Base-by-base conservation (phyloP, 2,888 invertebrate genomes). In the Oscheius sp. region DNA sequence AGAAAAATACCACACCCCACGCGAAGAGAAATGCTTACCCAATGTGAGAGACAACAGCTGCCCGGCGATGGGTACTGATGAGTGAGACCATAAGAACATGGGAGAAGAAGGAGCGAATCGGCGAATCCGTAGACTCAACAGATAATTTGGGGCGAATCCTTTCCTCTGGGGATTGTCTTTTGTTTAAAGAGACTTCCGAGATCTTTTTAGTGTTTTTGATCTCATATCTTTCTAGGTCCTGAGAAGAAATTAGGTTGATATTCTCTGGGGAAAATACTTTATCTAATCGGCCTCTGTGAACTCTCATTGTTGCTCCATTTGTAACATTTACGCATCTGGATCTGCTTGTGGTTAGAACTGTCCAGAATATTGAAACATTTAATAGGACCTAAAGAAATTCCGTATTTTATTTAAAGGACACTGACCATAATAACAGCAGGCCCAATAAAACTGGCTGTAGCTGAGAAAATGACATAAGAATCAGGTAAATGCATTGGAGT, bases 381-480 rank as follows among this genome's bases (percentile, higher is more conserved):
- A 87, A 80, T 13, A 80, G 79, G 43, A 85, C 73, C 84, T 83
- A 58, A 12, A 79, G 66, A 23, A 23, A 16, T 9, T 16, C 25
- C 2, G 45, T 46, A 49, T 1, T 16, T 2, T n/a, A n/a, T 29
- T 61, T 55, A 2, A 13, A 59, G n/a, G 5, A 68, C 6, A 21
- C 52, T 49, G 2, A 86, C 79, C 86, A 86, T 86, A 29, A 86
- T 74, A 76, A 87, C 77, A 53, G 85, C 84, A 2, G 87, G 87
- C n/a, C 82, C 72, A 45, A 87, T 81, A 74, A 87, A 87, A 16
- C 86, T 87, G n/a, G 84, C 83, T 56, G 80, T 72, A n/a, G 86
- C 87, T 1, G 86, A 87, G 75, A 87, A 86, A 45, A 87, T 74
- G 56, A 87, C 86, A 77, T 87, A 87, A 55, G 76, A 63, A 56